Evolutionary conservation across 1,140 invertebrate species (phyloP), one percentile per base, ranked within the genome.

Genomic region (Nixonia krombeini): DNA sequence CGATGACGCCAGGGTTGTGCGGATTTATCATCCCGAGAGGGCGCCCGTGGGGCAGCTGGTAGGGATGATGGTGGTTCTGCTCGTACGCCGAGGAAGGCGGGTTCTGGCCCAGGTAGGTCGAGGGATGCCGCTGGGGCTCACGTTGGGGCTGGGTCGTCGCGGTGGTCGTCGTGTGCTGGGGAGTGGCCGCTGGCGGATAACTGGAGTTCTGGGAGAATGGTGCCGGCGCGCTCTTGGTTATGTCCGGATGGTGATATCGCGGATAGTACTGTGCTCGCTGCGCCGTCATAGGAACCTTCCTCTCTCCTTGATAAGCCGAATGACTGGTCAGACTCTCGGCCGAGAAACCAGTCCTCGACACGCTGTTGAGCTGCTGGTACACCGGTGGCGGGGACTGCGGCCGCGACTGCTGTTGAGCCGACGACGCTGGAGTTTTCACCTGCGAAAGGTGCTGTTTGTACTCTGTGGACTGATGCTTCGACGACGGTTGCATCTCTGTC

Each of bases 401-500:
- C 21, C 72, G 76, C 57, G 66, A 73, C 7, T 79, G 78, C 18
- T 79, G 79, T n/a, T n/a, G n/a, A 45, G 86, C 79, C 9, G 86
- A 86, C 50, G 87, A 84, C 10, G 59, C 86, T 78, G 58, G 83
- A 84, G 42, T 61, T 31, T 66, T 66, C 5, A 40, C 1, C 28
- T 13, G 29, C n/a, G 1, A 15, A 17, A 47, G 15, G 44, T 66
- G 49, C 41, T 50, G 83, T 81, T 70, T 85, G 80, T 42, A 73
- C 35, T 85, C 85, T 1, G 79, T 78, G 12, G 81, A 77, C 2
- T 80, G 77, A 2, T 82, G 84, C 4, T 62, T 73, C 25, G 77
- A 76, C 2, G 81, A 78, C 1, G 82, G 80, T 35, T 83, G 79
- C 82, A 83, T 84, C 51, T 84, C 82, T 10, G 80, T 84, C 69